A percentile compares a stretch with the other conserved stretches of the same genome.
phyloP scores from a whole-genome alignment of 1,140 invertebrate species.

The Thrips palmi region DNA sequence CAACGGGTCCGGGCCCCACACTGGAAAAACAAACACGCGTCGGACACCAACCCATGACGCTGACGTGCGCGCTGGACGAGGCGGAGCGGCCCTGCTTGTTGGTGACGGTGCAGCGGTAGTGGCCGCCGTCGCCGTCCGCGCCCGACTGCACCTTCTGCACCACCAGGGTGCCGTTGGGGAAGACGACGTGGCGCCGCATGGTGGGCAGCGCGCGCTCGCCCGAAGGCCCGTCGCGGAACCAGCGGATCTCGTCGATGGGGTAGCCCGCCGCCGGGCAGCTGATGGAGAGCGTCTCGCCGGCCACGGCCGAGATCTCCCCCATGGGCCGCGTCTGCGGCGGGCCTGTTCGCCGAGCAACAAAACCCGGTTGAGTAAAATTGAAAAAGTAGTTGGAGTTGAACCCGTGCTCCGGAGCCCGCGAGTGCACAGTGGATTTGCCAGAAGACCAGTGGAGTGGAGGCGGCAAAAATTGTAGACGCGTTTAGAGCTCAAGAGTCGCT shows the following conservation, averaged over 20 bases:
- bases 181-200: conserved; percentile 43
- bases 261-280: conserved; percentile 52
- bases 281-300: conserved; percentile 39
- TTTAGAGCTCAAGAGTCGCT: too few relatives aligned
- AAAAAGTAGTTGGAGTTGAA: too few relatives aligned
- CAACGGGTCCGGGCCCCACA: too few relatives aligned
- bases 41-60: conserved; percentile 32
- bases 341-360: too few relatives aligned
- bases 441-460: too few relatives aligned
- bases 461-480: too few relatives aligned
- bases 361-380: too few relatives aligned
- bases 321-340: conserved; percentile 45
- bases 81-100: conserved; percentile 38
- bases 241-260: conserved; percentile 41
- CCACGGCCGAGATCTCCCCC: conserved; percentile 44
- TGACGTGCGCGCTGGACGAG: conserved; percentile 31
- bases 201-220: conserved; percentile 37
- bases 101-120: conserved; percentile 33
- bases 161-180: conserved; percentile 38
- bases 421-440: too few relatives aligned
- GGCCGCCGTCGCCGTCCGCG: conserved; percentile 37
- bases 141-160: conserved; percentile 40
- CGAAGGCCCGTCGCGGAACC: conserved; percentile 24
- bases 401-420: too few relatives aligned
- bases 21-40: too few relatives aligned